phyloP scores from a whole-genome alignment of 2,888 invertebrate species.

The Diaphora mendica region DNA sequence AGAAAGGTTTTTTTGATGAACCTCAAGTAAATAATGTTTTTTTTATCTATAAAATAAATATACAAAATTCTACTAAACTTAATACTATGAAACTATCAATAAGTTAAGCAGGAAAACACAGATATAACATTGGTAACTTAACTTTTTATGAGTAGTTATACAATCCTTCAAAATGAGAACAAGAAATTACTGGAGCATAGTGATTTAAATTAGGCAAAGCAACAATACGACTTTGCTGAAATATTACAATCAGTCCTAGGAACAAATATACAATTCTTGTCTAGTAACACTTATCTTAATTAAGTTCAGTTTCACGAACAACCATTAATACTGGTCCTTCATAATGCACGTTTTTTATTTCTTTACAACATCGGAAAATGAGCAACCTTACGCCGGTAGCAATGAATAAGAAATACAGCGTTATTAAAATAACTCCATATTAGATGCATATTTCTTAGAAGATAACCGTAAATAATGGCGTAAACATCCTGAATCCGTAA shows the following conservation, averaged over 20 bases:
- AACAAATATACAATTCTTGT: background rate
- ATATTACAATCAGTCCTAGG: background rate
- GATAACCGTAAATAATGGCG: conserved; percentile 51
- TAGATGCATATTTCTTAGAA: conserved; percentile 52
- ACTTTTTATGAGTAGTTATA: background rate
- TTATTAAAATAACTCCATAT: conserved; percentile 49
- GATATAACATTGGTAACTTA: background rate
- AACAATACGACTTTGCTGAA: background rate
- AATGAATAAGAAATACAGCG: conserved; percentile 30
- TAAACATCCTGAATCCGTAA: conserved; percentile 52
- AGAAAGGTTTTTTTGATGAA: too few relatives aligned
- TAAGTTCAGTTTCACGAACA: background rate
- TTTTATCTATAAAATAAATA: too few relatives aligned
- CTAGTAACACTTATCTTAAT: too few relatives aligned
- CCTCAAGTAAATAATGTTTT: too few relatives aligned
- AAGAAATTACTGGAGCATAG: background rate
- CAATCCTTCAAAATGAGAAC: background rate
- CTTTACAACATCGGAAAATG: conserved; percentile 14
- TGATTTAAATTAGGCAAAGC: background rate
- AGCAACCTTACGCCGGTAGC: conserved; percentile 11
- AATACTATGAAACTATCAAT: background rate
- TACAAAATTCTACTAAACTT: too few relatives aligned
- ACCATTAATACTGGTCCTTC: background rate
- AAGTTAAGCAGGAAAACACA: background rate
- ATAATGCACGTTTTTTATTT: background rate